A percentile compares a stretch with the other conserved stretches of the same genome.
Conservation (phyloP, 1,140 invertebrate species). For the Drosophila bipectinata region DNA sequence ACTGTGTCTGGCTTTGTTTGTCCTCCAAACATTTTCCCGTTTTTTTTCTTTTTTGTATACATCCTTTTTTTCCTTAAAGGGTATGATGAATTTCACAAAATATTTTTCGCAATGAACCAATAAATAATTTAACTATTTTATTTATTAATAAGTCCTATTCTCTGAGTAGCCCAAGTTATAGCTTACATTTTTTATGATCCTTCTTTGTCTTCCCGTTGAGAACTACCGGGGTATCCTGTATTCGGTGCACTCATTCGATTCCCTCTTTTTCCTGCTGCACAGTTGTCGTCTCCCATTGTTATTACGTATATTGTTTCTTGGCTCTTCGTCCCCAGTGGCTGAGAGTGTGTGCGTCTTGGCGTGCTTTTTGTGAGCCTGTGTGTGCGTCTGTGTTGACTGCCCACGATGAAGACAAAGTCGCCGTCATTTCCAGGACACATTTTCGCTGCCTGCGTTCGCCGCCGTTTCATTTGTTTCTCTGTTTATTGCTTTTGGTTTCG, state of each 20-base stretch:
- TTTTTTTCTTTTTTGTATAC: no score
- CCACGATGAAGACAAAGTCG: conserved; percentile 61
- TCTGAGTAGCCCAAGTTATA: no score
- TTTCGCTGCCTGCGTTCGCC: conserved; percentile 51
- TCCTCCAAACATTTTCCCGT: no score
- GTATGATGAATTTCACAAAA: no score
- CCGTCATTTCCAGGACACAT: conserved; percentile 72
- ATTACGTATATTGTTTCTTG: conserved; percentile 50
- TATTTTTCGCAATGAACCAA: no score
- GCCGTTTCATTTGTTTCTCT: conserved; percentile 68
- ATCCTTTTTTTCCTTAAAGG: no score
- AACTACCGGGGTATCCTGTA: neutral
- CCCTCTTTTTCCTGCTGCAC: conserved; percentile 52
- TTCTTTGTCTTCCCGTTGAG: no score
- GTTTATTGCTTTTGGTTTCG: conserved; percentile 67
- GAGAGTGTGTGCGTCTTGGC: conserved; percentile 33
- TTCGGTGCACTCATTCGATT: conserved; percentile 30
- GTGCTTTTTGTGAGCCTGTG: conserved; percentile 13
- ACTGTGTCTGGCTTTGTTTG: no score
- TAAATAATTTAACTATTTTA: no score
- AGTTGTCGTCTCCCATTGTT: conserved; percentile 66
- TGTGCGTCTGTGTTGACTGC: conserved; percentile 34
- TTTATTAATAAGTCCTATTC: no score
- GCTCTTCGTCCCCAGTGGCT: conserved; percentile 5
- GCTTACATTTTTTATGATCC: no score